phyloP scores from a whole-genome alignment of 2,113 vertebrate species.

The Apaloderma vittatum region DNA sequence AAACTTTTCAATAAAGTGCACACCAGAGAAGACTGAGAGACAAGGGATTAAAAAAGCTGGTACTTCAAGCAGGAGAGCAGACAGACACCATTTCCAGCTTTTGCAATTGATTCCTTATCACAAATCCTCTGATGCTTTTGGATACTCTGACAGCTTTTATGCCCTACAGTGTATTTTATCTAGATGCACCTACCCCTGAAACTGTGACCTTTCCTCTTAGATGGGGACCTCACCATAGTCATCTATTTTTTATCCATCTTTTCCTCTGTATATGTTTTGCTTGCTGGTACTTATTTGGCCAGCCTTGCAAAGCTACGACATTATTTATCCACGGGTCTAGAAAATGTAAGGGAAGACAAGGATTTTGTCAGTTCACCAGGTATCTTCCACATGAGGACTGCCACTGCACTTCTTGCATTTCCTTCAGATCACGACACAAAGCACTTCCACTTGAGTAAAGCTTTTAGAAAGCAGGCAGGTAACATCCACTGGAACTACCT shows the following conservation, averaged over 20 bases:
- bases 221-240: not conserved
- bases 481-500: not conserved
- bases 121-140: not conserved
- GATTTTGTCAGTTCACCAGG: not conserved
- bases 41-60: not conserved
- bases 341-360: not conserved
- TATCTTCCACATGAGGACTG: not conserved
- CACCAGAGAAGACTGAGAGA: constrained; percentile 55
- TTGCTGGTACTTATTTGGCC: not conserved
- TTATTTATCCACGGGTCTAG: not conserved
- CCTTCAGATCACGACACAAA: not conserved
- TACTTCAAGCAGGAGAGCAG: not conserved
- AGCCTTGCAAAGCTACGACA: not conserved
- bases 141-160: not conserved
- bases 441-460: not conserved
- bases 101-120: not conserved
- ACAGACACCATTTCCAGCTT: not conserved
- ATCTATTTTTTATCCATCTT: not conserved
- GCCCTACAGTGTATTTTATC: not conserved
- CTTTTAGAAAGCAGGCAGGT: not conserved
- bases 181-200: not conserved
- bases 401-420: not conserved
- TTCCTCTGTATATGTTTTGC: not conserved
- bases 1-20: constrained; percentile 58
- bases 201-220: not conserved